A percentile compares a stretch with the other conserved stretches of the same genome.
phyloP scores from a whole-genome alignment of 2,888 invertebrate genomes.

The Cheilosia impressa region DNA sequence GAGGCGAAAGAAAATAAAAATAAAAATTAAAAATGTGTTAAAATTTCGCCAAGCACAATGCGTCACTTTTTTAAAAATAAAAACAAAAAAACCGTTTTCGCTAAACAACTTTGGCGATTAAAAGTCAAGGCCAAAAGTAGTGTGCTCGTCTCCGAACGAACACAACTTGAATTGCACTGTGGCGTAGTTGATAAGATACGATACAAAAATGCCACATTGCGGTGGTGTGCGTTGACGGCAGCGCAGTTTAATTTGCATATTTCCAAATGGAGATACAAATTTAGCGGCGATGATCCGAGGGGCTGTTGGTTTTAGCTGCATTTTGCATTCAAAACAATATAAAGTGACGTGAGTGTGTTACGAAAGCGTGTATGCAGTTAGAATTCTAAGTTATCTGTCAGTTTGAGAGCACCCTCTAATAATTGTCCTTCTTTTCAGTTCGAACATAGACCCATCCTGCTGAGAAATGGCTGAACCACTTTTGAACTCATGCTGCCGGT shows the following conservation, averaged over 20 bases:
- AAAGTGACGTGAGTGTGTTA: background rate
- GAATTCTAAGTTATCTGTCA: too few species aligned
- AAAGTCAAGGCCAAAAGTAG: conserved; percentile 32
- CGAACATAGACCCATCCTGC: background rate
- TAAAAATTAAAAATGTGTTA: conserved; percentile 15
- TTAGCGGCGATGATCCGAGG: background rate
- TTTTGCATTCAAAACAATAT: background rate
- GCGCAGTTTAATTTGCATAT: background rate
- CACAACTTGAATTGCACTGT: background rate
- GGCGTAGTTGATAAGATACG: background rate
- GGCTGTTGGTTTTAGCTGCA: background rate
- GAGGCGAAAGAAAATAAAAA: background rate
- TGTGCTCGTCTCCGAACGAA: background rate
- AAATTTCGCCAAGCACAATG: conserved; percentile 15
- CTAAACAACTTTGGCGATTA: conserved; percentile 1
- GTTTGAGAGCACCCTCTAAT: too few species aligned
- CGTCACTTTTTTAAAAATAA: conserved; percentile 24
- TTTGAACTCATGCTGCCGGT: conserved; percentile 88
- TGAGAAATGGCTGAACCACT: conserved; percentile 84
- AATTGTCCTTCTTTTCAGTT: conserved; percentile 16
- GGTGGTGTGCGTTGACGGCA: background rate
- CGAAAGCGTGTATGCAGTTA: background rate
- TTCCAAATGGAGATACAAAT: background rate
- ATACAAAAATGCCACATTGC: too few species aligned
- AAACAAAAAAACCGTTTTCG: background rate